These are phyloP conservation scores for Thaleichthys pacificus DNA, from an alignment of 2,797 vertebrate species.

Conservation along the genomic window DNA sequence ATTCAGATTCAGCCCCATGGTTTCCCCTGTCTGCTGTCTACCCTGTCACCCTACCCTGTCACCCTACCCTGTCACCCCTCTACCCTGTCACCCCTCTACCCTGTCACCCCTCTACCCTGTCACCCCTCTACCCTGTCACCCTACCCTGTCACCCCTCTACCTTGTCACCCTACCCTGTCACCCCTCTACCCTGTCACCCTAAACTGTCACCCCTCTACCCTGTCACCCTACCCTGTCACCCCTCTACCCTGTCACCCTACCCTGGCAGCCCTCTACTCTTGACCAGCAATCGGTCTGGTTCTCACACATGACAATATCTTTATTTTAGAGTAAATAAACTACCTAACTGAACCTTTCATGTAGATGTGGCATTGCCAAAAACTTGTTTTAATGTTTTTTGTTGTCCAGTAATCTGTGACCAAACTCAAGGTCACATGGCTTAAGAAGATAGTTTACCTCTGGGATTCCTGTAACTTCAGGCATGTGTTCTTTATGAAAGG, in stretches of 20 bases:
- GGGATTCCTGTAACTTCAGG: background rate
- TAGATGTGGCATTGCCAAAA: too few relatives aligned
- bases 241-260: too few relatives aligned
- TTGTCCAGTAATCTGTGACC: background rate
- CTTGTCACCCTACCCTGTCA: too few relatives aligned
- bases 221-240: too few relatives aligned
- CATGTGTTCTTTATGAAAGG: background rate
- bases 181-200: too few relatives aligned
- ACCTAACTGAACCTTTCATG: too few relatives aligned
- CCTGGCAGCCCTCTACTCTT: constrained; percentile 49
- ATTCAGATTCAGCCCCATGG: constrained; percentile 11
- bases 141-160: too few relatives aligned
- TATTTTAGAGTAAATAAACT: too few relatives aligned
- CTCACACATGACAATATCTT: background rate
- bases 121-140: too few relatives aligned
- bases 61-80: background rate
- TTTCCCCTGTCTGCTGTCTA: background rate
- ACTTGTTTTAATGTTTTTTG: background rate
- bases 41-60: too few relatives aligned
- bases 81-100: background rate
- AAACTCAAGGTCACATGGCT: background rate
- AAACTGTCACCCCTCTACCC: too few relatives aligned
- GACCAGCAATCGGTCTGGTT: constrained; percentile 57
- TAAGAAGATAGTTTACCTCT: background rate
- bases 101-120: background rate